phyloP scores from a whole-genome alignment of 2,113 vertebrate species.

The Pionites leucogaster region DNA sequence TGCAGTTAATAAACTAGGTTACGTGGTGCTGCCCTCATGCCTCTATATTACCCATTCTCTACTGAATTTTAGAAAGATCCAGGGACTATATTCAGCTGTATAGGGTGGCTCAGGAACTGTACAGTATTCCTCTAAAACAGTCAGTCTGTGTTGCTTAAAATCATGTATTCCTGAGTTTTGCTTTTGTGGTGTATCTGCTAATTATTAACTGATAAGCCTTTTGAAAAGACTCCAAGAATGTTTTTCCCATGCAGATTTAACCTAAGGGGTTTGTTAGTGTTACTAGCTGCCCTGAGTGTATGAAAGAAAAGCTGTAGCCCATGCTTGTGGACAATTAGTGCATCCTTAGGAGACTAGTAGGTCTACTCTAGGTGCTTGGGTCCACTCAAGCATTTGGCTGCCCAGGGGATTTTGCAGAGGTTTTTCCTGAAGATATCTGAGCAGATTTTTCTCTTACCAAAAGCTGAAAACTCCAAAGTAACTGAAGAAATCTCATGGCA shows the following conservation, averaged over 20 bases:
- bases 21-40: background rate
- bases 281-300: background rate
- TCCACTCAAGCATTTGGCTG: background rate
- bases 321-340: background rate
- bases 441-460: background rate
- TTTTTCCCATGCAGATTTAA: background rate
- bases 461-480: background rate
- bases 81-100: background rate
- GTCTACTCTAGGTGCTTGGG: background rate
- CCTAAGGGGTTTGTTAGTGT: background rate
- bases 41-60: background rate
- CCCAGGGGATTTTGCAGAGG: fast-evolving
- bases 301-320: background rate
- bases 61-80: background rate
- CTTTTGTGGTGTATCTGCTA: background rate
- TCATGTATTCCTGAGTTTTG: background rate
- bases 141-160: background rate
- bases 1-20: background rate
- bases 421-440: background rate
- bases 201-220: background rate
- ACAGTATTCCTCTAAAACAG: background rate
- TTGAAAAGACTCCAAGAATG: background rate
- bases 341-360: background rate
- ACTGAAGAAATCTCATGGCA: background rate
- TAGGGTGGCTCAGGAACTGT: background rate